These are phyloP conservation scores for Propithecus perrieri DNA, from an alignment of 2,797 vertebrate genomes.

Conservation along the genomic window DNA sequence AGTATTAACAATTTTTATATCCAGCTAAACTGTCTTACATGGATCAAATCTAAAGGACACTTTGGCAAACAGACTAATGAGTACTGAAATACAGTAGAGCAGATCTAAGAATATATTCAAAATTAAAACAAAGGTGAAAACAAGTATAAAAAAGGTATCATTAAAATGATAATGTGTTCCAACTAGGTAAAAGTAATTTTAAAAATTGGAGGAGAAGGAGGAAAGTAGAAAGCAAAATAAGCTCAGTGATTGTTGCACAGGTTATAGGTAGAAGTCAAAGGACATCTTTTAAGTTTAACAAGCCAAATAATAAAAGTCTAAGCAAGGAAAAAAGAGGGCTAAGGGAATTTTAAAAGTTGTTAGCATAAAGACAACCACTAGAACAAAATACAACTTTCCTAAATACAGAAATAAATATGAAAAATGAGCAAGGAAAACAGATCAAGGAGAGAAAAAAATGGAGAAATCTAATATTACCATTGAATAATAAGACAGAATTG, in stretches of 20 bases:
- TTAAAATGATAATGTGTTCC: background rate
- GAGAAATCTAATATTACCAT: background rate
- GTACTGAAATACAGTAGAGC: background rate
- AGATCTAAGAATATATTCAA: background rate
- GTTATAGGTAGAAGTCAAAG: background rate
- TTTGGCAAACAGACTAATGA: background rate
- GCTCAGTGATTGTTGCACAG: background rate
- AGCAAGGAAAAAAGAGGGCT: background rate
- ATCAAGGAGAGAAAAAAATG: background rate
- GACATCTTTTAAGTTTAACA: background rate
- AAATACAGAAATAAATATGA: background rate
- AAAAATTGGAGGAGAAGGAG: background rate
- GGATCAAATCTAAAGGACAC: background rate
- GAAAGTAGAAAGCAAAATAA: background rate
- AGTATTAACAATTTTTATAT: background rate
- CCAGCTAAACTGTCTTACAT: background rate
- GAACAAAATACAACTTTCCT: background rate
- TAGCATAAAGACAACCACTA: background rate
- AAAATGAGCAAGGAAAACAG: background rate
- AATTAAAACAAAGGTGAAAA: background rate
- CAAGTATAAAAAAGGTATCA: background rate
- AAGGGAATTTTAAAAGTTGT: background rate
- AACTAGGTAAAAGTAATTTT: background rate
- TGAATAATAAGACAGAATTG: background rate
- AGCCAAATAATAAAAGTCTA: background rate